Conservation (phyloP, 2,113 vertebrate genomes). For the Crotophaga sulcirostris region DNA sequence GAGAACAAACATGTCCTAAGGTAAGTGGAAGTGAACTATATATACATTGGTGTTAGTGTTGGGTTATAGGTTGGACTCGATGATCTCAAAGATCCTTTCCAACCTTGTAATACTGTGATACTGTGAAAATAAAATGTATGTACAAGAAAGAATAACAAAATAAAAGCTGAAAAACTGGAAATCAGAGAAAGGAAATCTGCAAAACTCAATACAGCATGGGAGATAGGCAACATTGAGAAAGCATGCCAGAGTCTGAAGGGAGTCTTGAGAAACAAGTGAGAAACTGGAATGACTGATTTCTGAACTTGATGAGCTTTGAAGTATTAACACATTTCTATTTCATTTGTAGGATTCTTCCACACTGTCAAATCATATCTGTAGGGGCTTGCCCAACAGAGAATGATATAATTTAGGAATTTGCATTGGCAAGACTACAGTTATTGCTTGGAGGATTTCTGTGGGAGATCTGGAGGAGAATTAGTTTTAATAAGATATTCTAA, state of each 20-base stretch:
- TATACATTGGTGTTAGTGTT: too few species aligned
- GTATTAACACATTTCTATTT: background rate
- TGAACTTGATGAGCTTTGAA: background rate
- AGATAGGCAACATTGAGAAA: background rate
- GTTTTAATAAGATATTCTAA: constrained; percentile 26
- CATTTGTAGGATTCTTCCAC: background rate
- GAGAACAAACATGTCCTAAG: background rate
- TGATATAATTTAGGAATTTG: constrained; percentile 2
- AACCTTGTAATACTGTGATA: too few species aligned
- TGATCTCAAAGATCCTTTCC: too few species aligned
- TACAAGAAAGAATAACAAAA: background rate
- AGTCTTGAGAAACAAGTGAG: background rate
- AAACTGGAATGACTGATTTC: background rate
- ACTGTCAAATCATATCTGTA: background rate
- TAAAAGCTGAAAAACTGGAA: background rate
- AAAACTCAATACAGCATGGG: background rate
- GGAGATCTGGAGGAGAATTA: background rate
- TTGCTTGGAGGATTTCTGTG: background rate
- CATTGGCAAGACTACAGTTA: background rate
- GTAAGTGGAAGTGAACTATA: background rate
- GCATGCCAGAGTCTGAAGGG: background rate
- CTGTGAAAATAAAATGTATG: too few species aligned
- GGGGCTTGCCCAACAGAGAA: background rate
- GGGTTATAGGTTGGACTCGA: too few species aligned
- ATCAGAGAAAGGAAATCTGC: background rate